These are phyloP conservation scores for Pitangus sulphuratus DNA, from an alignment of 2,797 vertebrate genomes.

Conservation along the genomic window DNA sequence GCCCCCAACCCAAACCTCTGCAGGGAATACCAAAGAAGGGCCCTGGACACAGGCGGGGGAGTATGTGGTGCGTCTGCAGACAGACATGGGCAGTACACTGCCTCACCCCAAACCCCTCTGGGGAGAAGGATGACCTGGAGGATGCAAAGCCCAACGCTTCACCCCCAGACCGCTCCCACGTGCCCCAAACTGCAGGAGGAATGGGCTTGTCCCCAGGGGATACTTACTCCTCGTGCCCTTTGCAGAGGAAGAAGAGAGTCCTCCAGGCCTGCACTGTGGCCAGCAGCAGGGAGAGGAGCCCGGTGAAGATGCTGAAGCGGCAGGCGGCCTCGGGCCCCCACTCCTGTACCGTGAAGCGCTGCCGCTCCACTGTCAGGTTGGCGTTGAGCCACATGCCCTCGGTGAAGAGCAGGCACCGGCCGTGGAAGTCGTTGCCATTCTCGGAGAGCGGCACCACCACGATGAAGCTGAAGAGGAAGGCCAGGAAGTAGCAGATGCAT, in stretches of 20 bases:
- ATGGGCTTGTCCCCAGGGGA: neutral
- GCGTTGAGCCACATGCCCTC: slow-evolving; percentile 97
- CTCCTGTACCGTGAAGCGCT: slow-evolving; percentile 95
- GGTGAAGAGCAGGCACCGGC: slow-evolving; percentile 94
- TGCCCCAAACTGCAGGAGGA: neutral
- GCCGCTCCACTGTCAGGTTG: slow-evolving; percentile 93
- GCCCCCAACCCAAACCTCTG: neutral
- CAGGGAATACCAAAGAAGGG: rapidly evolving
- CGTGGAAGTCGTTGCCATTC: slow-evolving; percentile 91
- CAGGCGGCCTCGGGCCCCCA: slow-evolving; percentile 94
- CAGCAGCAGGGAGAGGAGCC: slow-evolving; percentile 90
- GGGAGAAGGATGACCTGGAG: neutral
- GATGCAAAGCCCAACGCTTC: neutral
- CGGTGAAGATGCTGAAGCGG: slow-evolving; percentile 92
- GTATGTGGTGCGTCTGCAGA: neutral
- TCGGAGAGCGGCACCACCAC: slow-evolving; percentile 93
- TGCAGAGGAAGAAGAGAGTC: slow-evolving; percentile 92
- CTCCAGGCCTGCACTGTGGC: slow-evolving; percentile 95
- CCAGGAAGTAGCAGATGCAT: slow-evolving; percentile 90
- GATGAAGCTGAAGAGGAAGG: slow-evolving; percentile 92
- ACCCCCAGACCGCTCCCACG: neutral
- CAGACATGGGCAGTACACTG: rapidly evolving
- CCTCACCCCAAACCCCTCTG: neutral
- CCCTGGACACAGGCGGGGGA: neutral
- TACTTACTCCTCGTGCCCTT: slow-evolving; percentile 97